phyloP scores from a whole-genome alignment of 2,113 vertebrate genomes.

The Podocnemis expansa region DNA sequence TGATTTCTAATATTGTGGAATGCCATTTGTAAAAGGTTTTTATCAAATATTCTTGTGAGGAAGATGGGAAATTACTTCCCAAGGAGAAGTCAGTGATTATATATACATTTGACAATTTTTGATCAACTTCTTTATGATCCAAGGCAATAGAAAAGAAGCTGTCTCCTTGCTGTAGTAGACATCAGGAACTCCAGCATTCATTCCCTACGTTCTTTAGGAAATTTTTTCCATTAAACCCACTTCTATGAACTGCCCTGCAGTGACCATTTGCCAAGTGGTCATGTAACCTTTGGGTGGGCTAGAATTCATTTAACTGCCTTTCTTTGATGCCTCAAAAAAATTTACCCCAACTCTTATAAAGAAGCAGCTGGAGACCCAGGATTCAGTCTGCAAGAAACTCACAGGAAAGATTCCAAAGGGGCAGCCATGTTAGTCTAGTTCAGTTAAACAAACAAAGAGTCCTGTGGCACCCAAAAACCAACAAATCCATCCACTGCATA shows the following conservation, averaged over 20 bases:
- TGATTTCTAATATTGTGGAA: not conserved
- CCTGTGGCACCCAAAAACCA: no score
- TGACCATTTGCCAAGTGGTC: not conserved
- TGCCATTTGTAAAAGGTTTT: not conserved
- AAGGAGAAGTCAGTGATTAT: not conserved
- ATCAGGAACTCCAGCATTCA: not conserved
- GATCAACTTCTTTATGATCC: not conserved
- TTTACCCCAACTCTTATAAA: no score
- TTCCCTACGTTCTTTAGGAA: not conserved
- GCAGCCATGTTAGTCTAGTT: no score
- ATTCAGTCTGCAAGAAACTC: no score
- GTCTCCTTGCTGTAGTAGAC: not conserved
- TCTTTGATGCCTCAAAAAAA: no score
- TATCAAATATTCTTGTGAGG: not conserved
- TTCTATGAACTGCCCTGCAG: not conserved
- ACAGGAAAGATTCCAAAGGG: no score
- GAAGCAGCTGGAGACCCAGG: no score
- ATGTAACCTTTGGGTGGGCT: no score
- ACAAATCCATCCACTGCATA: no score
- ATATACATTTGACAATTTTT: not conserved
- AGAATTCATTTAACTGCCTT: no score
- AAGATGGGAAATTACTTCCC: not conserved
- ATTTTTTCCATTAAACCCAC: not conserved
- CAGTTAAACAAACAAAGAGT: no score
- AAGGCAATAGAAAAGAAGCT: no score